A percentile compares a stretch with the other conserved stretches of the same genome.
These are phyloP conservation scores for Netelia virgata DNA, from an alignment of 2,888 invertebrate species.

Conservation along the genomic window DNA sequence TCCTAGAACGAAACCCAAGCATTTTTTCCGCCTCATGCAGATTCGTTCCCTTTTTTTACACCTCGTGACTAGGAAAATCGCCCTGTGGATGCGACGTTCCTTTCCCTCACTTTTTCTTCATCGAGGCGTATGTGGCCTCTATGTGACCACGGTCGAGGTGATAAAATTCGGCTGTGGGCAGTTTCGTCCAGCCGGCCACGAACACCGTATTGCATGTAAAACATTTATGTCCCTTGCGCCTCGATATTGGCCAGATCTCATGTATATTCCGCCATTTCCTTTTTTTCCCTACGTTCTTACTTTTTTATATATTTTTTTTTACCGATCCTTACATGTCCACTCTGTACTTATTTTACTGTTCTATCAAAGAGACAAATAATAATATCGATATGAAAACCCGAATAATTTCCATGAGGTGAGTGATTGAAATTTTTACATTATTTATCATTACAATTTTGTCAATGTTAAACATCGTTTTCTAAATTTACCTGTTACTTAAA, in stretches of 20 bases:
- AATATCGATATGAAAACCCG: not conserved
- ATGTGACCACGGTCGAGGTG: constrained; percentile 76
- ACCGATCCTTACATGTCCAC: not conserved
- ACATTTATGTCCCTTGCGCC: constrained; percentile 81
- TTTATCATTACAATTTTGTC: too few relatives aligned
- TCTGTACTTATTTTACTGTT: constrained; percentile 7
- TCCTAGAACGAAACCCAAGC: constrained; percentile 30
- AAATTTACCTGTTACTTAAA: too few relatives aligned
- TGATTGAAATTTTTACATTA: too few relatives aligned
- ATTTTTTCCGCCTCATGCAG: constrained; percentile 71
- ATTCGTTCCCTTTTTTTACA: constrained; percentile 75
- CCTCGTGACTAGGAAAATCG: constrained; percentile 67
- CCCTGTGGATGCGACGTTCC: constrained; percentile 25
- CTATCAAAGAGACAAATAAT: constrained; percentile 1
- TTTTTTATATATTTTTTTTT: constrained; percentile 24
- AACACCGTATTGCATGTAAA: constrained; percentile 85
- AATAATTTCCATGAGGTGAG: too few relatives aligned
- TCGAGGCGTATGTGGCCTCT: constrained; percentile 13
- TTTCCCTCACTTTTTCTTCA: constrained; percentile 42
- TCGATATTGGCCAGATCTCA: constrained; percentile 79
- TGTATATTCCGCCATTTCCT: constrained; percentile 61
- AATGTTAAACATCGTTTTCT: too few relatives aligned
- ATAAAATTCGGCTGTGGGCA: constrained; percentile 85
- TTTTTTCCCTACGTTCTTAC: constrained; percentile 32
- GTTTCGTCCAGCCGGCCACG: constrained; percentile 83